A percentile compares a stretch with the other conserved stretches of the same genome.
Evolutionary conservation across 2,888 invertebrate species (phyloP).

Genomic region (Pilophorus perplexus): DNA sequence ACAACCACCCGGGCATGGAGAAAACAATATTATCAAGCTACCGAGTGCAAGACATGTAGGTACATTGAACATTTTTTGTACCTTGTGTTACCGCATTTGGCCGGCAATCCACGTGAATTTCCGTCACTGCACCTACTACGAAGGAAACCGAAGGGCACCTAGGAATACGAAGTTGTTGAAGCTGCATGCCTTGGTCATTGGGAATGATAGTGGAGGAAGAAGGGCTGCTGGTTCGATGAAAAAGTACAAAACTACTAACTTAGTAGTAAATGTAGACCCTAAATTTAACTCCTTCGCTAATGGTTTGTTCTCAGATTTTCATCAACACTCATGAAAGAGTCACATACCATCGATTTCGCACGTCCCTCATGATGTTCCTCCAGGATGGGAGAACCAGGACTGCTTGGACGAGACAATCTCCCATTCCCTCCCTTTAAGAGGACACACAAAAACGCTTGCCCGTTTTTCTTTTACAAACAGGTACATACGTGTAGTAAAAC

Average conservation of each 20-base stretch:
- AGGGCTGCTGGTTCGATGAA: not conserved
- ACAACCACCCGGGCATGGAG: too few relatives aligned
- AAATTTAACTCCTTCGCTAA: not conserved
- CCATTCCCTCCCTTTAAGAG: constrained; percentile 1
- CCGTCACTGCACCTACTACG: too few relatives aligned
- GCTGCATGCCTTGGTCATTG: too few relatives aligned
- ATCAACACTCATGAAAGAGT: constrained; percentile 1
- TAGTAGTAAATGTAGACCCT: too few relatives aligned
- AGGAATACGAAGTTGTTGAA: too few relatives aligned
- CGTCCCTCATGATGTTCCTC: constrained; percentile 5
- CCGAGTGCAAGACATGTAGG: too few relatives aligned
- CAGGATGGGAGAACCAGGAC: constrained; percentile 1
- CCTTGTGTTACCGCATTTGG: too few relatives aligned
- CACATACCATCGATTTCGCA: not conserved
- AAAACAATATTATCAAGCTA: too few relatives aligned
- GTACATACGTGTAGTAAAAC: too few relatives aligned
- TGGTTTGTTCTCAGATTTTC: not conserved
- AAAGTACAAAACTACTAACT: not conserved
- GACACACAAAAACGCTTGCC: not conserved
- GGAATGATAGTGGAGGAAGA: too few relatives aligned
- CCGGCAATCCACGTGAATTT: too few relatives aligned
- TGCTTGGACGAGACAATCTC: not conserved
- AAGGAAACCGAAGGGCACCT: not conserved
- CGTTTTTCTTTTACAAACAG: not conserved
- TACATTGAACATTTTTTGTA: too few relatives aligned